Percentiles rank a stretch among this genome's conserved stretches.
These are phyloP conservation scores for Cerastoderma edule DNA, from an alignment of 2,888 invertebrate genomes.

Conservation along the genomic window DNA sequence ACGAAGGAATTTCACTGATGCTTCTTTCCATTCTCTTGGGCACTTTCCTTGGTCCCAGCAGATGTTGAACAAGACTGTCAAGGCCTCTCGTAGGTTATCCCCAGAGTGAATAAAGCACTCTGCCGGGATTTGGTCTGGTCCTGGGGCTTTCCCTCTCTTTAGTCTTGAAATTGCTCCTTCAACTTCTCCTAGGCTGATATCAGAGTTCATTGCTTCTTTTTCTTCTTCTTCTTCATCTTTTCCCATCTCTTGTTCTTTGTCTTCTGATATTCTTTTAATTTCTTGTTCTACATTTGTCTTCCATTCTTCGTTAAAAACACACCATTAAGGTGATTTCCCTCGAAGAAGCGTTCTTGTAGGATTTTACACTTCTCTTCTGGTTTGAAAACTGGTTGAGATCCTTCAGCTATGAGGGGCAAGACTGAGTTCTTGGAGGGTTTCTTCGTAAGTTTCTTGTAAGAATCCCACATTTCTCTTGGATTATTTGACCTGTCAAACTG, in stretches of 20 bases:
- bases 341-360: conserved; percentile 1
- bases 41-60: neutral
- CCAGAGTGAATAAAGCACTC: conserved; percentile 4
- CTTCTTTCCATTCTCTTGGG: neutral
- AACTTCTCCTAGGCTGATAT: conserved; percentile 1
- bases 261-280: neutral
- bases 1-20: neutral
- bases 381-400: conserved; percentile 3
- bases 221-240: conserved; percentile 6
- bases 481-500: no score
- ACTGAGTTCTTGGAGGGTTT: neutral
- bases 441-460: conserved; percentile 7
- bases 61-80: neutral
- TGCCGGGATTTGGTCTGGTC: neutral
- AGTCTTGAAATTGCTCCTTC: conserved; percentile 4
- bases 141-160: conserved; percentile 6
- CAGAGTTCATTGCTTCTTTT: neutral
- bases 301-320: neutral
- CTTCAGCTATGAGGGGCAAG: neutral
- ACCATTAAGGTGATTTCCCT: neutral
- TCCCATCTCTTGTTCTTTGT: neutral
- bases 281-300: neutral
- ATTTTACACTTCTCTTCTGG: conserved; percentile 14
- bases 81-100: neutral
- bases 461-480: no score